Evolutionary conservation across 2,888 invertebrate species (phyloP).

Genomic region (Oligia latruncula): DNA sequence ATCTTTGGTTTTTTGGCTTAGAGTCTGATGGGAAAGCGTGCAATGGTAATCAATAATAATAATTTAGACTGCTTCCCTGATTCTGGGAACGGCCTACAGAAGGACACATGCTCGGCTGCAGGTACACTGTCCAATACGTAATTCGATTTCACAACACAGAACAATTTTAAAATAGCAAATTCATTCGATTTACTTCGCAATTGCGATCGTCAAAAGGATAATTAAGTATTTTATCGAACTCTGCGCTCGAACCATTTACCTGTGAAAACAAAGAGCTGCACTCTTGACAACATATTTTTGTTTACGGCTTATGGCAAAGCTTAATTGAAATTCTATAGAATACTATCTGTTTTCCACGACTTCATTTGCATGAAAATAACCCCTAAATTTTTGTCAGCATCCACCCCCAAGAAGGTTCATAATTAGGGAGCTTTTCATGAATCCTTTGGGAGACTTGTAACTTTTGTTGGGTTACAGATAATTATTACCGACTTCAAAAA

Average conservation of each 20-base stretch:
- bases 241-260: constrained; percentile 5
- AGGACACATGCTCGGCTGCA: too few relatives aligned
- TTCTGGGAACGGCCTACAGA: neutral
- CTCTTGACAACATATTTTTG: neutral
- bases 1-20: too few relatives aligned
- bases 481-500: too few relatives aligned
- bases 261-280: constrained; percentile 28
- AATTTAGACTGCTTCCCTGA: neutral
- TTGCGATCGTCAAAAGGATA: constrained; percentile 24
- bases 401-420: neutral
- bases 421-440: neutral
- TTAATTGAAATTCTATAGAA: neutral
- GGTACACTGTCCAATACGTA: neutral
- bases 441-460: neutral
- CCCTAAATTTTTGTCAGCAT: too few relatives aligned
- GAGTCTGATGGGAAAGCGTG: neutral
- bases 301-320: neutral
- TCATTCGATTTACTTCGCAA: constrained; percentile 24
- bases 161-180: constrained; percentile 37
- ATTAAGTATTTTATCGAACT: constrained; percentile 34
- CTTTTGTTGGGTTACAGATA: neutral
- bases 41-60: neutral
- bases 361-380: constrained; percentile 2
- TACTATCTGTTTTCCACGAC: neutral
- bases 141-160: constrained; percentile 7